Evolutionary conservation across 2,888 invertebrate species (phyloP), one percentile per base, ranked within the genome.

Genomic region (Cataglyphis altisquamis): DNA sequence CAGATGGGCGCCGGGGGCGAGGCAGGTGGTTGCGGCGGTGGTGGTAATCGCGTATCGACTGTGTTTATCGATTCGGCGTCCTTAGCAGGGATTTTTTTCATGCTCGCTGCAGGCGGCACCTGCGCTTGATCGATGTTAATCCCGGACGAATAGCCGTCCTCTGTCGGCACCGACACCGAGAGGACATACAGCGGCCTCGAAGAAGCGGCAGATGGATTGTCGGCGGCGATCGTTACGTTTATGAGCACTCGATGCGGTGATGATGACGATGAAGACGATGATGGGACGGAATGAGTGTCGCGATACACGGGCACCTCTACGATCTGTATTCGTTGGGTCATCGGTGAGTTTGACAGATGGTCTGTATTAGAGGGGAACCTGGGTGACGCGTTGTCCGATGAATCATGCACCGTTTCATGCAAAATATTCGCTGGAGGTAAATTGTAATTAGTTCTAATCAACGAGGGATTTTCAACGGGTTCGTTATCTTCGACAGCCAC

Each of bases 191-290:
- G 96, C 68, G 97, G 96, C 92, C 96, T 96, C 91, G 96, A 95
- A 85, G 95, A 94, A 48, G 95, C 90, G n/a, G 95, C 94, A 89
- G 95, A 95, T 78, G 95, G 95, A 84, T 96, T 96, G 91, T 97
- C 97, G 63, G 97, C 97, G 84, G 97, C 96, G 92, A 98, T 98
- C 10, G 98, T 97, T 89, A 98, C 96, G 95, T 98, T 98, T 85
- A 98, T 97, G 89, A 98, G 95, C 91, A 98, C 96, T 91, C 97
- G 96, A 94, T 96, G 96, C 9, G 82, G 55, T 29, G 70, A 55
- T 18, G 80, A 60, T 64, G 73, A 66, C 21, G 68, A 45, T 74
- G 81, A 82, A 64, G 90, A 95, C 10, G 68, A 55, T 12, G 74
- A 39, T n/a, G 72, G 55, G 48, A 36, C 36, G 15, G 82, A 80